Conservation (phyloP, 2,888 invertebrate species). For the Tetramorium bicarinatum region DNA sequence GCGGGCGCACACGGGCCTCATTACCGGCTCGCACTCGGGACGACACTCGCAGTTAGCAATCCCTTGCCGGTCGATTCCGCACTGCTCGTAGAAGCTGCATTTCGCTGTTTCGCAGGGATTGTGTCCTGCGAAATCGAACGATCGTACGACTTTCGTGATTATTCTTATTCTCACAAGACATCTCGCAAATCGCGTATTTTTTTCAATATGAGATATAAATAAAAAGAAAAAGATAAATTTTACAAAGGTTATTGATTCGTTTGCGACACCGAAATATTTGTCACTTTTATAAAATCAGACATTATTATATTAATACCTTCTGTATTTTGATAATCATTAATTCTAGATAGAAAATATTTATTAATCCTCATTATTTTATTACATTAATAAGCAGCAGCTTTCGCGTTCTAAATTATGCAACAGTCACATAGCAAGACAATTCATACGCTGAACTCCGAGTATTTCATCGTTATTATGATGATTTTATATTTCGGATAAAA, state of each 20-base stretch:
- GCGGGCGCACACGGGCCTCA: slow-evolving; percentile 94
- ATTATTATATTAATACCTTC: neutral
- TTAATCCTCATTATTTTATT: neutral
- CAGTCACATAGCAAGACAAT: neutral
- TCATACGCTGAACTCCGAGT: neutral
- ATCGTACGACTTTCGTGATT: neutral
- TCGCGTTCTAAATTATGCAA: neutral
- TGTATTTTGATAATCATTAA: neutral
- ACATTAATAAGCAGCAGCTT: neutral
- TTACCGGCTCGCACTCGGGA: slow-evolving; percentile 92
- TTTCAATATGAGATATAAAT: no score
- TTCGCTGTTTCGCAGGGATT: slow-evolving; percentile 94
- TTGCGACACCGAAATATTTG: neutral
- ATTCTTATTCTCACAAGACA: neutral
- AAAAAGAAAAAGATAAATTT: neutral
- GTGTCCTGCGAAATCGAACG: slow-evolving; percentile 88
- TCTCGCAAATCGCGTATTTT: neutral
- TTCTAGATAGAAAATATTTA: neutral
- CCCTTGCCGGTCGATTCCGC: slow-evolving; percentile 93
- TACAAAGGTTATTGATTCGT: neutral
- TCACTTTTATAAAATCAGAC: neutral
- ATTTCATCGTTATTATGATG: neutral
- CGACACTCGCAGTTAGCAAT: slow-evolving; percentile 95
- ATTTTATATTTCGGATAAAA: neutral
- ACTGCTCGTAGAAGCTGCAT: slow-evolving; percentile 93